phyloP scores from a whole-genome alignment of 2,888 invertebrate genomes.

The Panzeria rudis region DNA sequence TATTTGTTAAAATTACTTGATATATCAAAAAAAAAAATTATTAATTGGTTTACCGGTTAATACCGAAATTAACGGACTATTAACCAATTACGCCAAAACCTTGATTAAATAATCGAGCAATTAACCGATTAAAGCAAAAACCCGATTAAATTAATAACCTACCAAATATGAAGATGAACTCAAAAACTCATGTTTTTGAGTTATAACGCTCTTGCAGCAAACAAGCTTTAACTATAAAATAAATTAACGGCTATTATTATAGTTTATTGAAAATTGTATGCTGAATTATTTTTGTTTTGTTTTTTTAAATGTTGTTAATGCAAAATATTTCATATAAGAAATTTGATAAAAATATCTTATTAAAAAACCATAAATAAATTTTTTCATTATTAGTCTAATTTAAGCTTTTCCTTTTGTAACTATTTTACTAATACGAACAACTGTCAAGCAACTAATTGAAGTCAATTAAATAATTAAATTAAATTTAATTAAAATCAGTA shows the following conservation, averaged over 20 bases:
- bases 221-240: too few relatives aligned
- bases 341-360: slow-evolving; percentile 2
- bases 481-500: slow-evolving; percentile 56
- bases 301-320: neutral
- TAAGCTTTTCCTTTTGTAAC: neutral
- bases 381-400: neutral
- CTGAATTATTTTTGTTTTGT: neutral
- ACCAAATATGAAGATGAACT: too few relatives aligned
- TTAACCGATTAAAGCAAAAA: too few relatives aligned
- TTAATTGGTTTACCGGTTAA: too few relatives aligned
- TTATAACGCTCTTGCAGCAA: too few relatives aligned
- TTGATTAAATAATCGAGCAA: too few relatives aligned
- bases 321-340: neutral
- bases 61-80: too few relatives aligned
- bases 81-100: too few relatives aligned
- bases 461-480: slow-evolving; percentile 61
- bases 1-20: too few relatives aligned
- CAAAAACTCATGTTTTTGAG: too few relatives aligned
- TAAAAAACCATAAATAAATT: slow-evolving; percentile 14
- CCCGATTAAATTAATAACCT: too few relatives aligned
- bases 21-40: too few relatives aligned
- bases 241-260: neutral
- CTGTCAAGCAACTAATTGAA: slow-evolving; percentile 56
- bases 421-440: slow-evolving; percentile 13
- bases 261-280: neutral